Base-by-base conservation (phyloP, 2,113 vertebrate species). In the Crotophaga sulcirostris region DNA sequence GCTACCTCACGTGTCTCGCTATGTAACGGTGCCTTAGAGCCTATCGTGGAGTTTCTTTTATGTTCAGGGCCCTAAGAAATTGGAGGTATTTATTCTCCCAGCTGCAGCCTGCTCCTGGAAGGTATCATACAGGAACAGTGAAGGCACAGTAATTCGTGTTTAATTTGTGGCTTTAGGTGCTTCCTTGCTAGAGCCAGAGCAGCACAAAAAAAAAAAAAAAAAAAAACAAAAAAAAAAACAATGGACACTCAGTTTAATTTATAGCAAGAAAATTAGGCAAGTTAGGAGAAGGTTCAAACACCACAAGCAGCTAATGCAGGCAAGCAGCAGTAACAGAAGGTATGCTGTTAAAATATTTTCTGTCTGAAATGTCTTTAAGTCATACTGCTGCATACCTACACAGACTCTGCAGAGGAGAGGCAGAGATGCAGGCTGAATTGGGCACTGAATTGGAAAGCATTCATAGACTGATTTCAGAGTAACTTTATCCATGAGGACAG, bases 381-480 rank as follows among this genome's bases (percentile, higher is more conserved):
- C 79, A 90, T 44, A 47, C 26, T 83, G 84, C 72, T 93, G 67
- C 63, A 12, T 25, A 31, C 44, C 84, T 92, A 66, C 23, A 44
- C 58, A 69, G 34, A 8, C 28, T 42, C 73, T 83, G 69, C 92
- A 81, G 88, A 78, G 82, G 67, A 96, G 73, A 93, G 72, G 38
- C 60, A 38, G 85, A 79, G 60, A 63, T 63, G 25, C 79, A 69
- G 92, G 91, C 90, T 82, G 84, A 94, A 96, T 84, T 63, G 72
- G 84, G 75, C 88, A 87, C 81, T 8, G 26, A 96, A 79, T 81
- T 92, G 75, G 74, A 93, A 95, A 97, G 51, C 83, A 52, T 92
- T 97, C 94, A 91, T 25, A 25, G 87, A 75, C 93, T 94, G 93
- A 97, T 95, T 97, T 94, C 96, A 93, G 85, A 88, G 72, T 81